Percentiles rank a stretch among this genome's conserved stretches.
These are phyloP conservation scores for Nyctalus aviator DNA, from an alignment of 2,797 vertebrate genomes.

Conservation along the genomic window DNA sequence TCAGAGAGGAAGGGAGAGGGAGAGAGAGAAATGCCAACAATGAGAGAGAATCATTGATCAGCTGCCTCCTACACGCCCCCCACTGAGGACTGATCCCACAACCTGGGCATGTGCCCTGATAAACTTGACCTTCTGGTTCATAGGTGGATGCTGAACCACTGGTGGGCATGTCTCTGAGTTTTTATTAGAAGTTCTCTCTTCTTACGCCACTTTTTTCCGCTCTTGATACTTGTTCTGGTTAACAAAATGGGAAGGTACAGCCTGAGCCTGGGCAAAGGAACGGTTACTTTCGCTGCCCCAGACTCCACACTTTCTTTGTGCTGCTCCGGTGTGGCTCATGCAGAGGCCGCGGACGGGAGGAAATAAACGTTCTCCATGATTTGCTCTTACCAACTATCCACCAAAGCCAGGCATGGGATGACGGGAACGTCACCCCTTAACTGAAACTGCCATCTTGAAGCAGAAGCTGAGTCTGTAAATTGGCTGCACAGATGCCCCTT, in stretches of 20 bases:
- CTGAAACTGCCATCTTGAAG: conserved; percentile 76
- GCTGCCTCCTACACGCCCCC: too few species aligned
- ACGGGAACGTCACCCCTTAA: conserved; percentile 68
- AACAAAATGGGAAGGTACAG: background rate
- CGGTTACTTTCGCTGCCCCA: background rate
- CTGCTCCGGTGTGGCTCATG: conserved; percentile 54
- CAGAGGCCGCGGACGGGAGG: conserved; percentile 19
- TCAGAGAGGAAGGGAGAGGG: too few species aligned
- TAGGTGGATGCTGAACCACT: too few species aligned
- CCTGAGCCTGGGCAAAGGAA: background rate
- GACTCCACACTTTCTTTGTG: background rate
- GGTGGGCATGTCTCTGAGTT: background rate
- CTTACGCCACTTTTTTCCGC: background rate
- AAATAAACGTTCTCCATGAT: background rate
- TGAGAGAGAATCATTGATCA: too few species aligned
- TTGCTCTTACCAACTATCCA: conserved; percentile 43
- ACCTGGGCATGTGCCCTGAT: too few species aligned
- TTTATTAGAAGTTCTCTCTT: background rate
- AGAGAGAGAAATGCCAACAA: too few species aligned
- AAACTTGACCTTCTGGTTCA: too few species aligned
- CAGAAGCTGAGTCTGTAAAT: conserved; percentile 65
- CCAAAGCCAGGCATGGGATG: background rate
- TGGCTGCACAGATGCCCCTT: conserved; percentile 71
- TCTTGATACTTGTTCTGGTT: conserved; percentile 1
- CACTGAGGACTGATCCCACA: too few species aligned